A percentile compares a stretch with the other conserved stretches of the same genome.
phyloP scores from a whole-genome alignment of 2,113 vertebrate species.

The Silurus glanis region DNA sequence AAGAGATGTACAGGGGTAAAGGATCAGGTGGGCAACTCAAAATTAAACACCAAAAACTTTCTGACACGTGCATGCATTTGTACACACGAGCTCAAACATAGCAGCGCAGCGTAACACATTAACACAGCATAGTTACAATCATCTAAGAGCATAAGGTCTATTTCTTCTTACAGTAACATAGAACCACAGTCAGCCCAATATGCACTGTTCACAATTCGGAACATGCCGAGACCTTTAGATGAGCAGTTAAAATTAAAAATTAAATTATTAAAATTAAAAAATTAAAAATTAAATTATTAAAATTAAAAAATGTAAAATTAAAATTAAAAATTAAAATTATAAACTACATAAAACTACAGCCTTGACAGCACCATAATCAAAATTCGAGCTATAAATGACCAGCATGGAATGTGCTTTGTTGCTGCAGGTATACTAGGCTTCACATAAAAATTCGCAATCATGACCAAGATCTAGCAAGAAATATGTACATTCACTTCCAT shows the following conservation, averaged over 20 bases:
- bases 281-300: too few species aligned
- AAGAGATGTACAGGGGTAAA: not conserved
- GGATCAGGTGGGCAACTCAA: not conserved
- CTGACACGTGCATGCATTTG: not conserved
- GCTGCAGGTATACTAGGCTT: not conserved
- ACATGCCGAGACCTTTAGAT: not conserved
- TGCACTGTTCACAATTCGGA: not conserved
- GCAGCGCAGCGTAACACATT: not conserved
- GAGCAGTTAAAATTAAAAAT: not conserved
- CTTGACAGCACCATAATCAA: too few species aligned
- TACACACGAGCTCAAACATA: not conserved
- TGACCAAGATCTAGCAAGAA: not conserved
- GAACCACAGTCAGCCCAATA: not conserved
- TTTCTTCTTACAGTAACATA: not conserved
- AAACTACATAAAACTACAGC: not conserved
- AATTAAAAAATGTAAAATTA: too few species aligned
- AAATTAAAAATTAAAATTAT: not conserved
- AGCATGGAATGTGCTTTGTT: not conserved
- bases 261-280: too few species aligned
- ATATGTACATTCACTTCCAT: not conserved
- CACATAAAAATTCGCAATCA: not conserved
- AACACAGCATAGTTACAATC: not conserved
- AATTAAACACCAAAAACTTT: not conserved
- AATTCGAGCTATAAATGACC: not conserved
- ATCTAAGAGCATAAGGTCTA: not conserved